Evolutionary conservation across 2,113 vertebrate species (phyloP), one percentile per base, ranked within the genome.

Genomic region (Ranitomeya imitator): DNA sequence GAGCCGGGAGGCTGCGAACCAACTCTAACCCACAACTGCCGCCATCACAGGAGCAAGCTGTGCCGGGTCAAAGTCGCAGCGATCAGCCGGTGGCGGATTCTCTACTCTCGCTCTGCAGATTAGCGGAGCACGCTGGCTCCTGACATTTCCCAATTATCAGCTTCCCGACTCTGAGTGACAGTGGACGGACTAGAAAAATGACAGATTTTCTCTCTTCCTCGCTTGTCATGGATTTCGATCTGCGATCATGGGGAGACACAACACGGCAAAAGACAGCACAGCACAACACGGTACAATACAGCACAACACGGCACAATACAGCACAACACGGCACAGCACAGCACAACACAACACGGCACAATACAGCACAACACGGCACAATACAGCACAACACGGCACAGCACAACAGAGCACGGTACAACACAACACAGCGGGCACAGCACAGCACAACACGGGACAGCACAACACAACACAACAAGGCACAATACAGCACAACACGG

Each of bases 1-100:
- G 74, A 51, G 86, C 79, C 31, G 79, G 54, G 7, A 54, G 12
- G 67, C 86, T 74, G 65, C 16, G 65, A 73, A 82, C 23, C 9
- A 51, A 14, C 86, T 82, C 61, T 82, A 81, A 80, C 79, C 65
- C 65, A 7, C 45, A 55, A n/a, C 78, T 55, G 77, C 15, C 61
- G 16, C 60, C 85, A 37, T 65, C 13, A 5, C 13, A 16, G 31
- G 26, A 3, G 21, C 79, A 80, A 80, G 52, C 86, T 80, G 60
- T 45, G 78, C 26, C 60, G 63, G 86, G 78, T 80, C 61, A 61
- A 4, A 18, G 45, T 12, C 19, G 15, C 4, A 51, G 18, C 78
- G 52, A 12, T 26, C 11, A 18, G 45, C 54, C 52, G 19, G 7
- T 31, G 69, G 26, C 11, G 55, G 7, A 21, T 18, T 8, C 16